A percentile compares a stretch with the other conserved stretches of the same genome.
Conservation (phyloP, 2,797 vertebrate species). For the Capromys pilorides region DNA sequence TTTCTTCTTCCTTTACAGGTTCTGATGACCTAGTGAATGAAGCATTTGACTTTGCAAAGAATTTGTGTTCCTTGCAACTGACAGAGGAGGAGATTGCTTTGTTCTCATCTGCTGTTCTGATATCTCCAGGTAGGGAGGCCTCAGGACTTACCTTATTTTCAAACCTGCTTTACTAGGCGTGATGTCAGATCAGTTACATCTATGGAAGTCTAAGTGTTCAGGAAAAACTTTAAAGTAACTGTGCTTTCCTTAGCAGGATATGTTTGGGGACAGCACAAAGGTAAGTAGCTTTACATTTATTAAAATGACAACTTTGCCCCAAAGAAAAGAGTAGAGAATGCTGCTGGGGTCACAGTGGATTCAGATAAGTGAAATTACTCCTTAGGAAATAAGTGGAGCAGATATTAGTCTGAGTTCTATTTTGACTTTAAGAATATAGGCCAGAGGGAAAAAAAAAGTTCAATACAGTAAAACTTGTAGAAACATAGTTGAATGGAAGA, state of each 20-base stretch:
- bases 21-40: slow-evolving; percentile 98
- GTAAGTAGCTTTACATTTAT: slow-evolving; percentile 20
- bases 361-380: slow-evolving; percentile 43
- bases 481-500: slow-evolving; percentile 51
- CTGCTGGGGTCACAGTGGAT: neutral
- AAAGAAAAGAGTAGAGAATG: neutral
- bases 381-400: slow-evolving; percentile 35
- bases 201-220: neutral
- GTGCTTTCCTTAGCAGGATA: slow-evolving; percentile 50
- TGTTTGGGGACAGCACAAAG: slow-evolving; percentile 45
- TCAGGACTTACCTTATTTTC: slow-evolving; percentile 9
- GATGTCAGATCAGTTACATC: neutral
- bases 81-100: slow-evolving; percentile 99
- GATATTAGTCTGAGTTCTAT: neutral
- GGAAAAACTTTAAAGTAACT: slow-evolving; percentile 45
- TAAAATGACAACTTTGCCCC: neutral
- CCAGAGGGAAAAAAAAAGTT: neutral
- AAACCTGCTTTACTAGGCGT: slow-evolving; percentile 35
- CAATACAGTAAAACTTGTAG: neutral
- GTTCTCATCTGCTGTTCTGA: slow-evolving; percentile 98
- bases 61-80: slow-evolving; percentile 97
- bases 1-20: slow-evolving; percentile 86
- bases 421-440: slow-evolving; percentile 51
- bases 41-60: slow-evolving; percentile 99
- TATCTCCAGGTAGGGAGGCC: slow-evolving; percentile 94